These are phyloP conservation scores for Tachystola acroxantha DNA, from an alignment of 2,888 invertebrate species.

Conservation along the genomic window DNA sequence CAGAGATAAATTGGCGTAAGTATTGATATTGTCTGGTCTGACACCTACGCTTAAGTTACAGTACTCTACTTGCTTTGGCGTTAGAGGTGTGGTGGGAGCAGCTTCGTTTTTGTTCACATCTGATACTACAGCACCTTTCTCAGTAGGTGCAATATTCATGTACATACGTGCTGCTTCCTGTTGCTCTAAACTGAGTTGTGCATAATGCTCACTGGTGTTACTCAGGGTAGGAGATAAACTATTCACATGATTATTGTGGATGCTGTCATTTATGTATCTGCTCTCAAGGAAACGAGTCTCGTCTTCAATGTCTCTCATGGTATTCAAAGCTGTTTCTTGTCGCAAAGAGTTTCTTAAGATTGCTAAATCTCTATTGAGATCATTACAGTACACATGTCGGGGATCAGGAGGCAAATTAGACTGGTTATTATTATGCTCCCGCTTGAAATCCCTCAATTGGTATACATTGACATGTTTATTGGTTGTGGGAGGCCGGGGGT, in stretches of 20 bases:
- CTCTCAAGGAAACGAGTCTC: conserved; percentile 55
- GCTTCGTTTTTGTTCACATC: conserved; percentile 42
- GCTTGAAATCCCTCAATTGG: conserved; percentile 74
- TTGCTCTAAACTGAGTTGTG: conserved; percentile 60
- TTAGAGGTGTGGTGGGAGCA: conserved; percentile 51
- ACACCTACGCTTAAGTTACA: conserved; percentile 47
- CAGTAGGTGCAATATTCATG: conserved; percentile 61
- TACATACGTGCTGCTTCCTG: conserved; percentile 57
- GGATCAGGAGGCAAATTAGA: conserved; percentile 37
- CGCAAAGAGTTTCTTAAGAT: conserved; percentile 53
- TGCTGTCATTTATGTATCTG: conserved; percentile 46
- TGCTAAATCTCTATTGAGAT: conserved; percentile 62
- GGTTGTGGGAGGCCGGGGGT: conserved; percentile 54
- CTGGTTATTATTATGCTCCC: conserved; percentile 71
- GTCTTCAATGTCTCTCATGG: conserved; percentile 62
- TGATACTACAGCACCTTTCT: conserved; percentile 21
- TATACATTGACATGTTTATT: conserved; percentile 74
- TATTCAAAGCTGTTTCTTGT: conserved; percentile 52
- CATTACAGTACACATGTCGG: conserved; percentile 63
- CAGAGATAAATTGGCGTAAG: conserved; percentile 62
- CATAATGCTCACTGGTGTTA: conserved; percentile 68
- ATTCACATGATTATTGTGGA: conserved; percentile 24
- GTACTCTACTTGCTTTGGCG: conserved; percentile 61
- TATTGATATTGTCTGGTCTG: conserved; percentile 50
- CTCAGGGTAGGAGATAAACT: conserved; percentile 63